A percentile compares a stretch with the other conserved stretches of the same genome.
These are phyloP conservation scores for Ptychobarbus kaznakovi DNA, from an alignment of 2,797 vertebrate species.

Conservation along the genomic window DNA sequence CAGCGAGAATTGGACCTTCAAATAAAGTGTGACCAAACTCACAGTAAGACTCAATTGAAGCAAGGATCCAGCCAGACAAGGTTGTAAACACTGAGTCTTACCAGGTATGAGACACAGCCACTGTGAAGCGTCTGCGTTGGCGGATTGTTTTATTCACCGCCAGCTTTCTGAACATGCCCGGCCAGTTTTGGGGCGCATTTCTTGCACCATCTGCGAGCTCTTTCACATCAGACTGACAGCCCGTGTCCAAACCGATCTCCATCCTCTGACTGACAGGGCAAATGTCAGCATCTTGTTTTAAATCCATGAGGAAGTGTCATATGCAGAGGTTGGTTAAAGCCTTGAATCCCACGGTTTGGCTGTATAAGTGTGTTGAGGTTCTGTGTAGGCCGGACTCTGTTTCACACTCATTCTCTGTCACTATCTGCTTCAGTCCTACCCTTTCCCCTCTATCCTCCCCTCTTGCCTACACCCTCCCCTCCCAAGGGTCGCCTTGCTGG, in stretches of 20 bases:
- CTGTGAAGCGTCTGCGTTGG: constrained; percentile 87
- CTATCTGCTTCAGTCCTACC: constrained; percentile 16
- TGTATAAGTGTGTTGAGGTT: background rate
- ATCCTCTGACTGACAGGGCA: constrained; percentile 42
- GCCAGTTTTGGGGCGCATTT: constrained; percentile 82
- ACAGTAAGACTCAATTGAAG: background rate
- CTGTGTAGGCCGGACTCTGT: background rate
- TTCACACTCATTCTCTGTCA: constrained; percentile 31
- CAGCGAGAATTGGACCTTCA: too few species aligned
- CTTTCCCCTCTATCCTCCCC: constrained; percentile 55
- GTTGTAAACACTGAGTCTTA: constrained; percentile 69
- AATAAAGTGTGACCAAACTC: background rate
- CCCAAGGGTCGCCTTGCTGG: constrained; percentile 69
- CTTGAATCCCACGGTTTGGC: background rate
- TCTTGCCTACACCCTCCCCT: constrained; percentile 53
- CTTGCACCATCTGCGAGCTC: constrained; percentile 77
- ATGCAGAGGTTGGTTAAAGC: background rate
- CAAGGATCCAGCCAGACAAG: background rate
- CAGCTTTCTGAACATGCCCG: constrained; percentile 87
- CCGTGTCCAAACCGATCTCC: constrained; percentile 22
- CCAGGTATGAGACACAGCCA: constrained; percentile 90
- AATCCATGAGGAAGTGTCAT: constrained; percentile 44
- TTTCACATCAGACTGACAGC: constrained; percentile 15
- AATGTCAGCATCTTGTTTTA: constrained; percentile 38
- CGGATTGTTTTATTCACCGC: constrained; percentile 85